Conservation (phyloP, 2,113 vertebrate species). For the Syngnathus floridae region DNA sequence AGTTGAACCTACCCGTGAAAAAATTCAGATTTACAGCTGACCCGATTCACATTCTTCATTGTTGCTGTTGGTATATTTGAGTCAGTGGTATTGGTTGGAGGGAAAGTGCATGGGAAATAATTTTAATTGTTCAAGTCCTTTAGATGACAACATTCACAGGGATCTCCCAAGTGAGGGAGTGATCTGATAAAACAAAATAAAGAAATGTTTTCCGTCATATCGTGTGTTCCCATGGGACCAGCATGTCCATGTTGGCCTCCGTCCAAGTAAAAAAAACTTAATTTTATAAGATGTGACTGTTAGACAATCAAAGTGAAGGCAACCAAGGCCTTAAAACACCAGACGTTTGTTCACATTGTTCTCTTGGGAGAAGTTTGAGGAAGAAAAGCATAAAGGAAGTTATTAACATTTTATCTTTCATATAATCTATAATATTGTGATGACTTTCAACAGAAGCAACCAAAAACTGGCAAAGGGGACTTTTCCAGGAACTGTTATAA, state of each 20-base stretch:
- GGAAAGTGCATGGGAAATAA: not conserved
- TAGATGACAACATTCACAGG: not conserved
- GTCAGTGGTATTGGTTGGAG: not conserved
- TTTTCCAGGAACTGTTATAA: constrained; percentile 54
- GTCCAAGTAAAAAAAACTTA: not conserved
- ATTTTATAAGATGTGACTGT: not conserved
- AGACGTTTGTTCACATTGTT: not conserved
- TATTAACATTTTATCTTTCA: constrained; percentile 22
- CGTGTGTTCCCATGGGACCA: not conserved
- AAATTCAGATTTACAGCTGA: not conserved
- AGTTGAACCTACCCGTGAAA: not conserved
- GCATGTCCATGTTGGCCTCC: not conserved
- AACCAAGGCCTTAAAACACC: constrained; percentile 18
- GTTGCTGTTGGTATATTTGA: not conserved
- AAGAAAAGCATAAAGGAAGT: not conserved
- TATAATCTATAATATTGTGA: constrained; percentile 40
- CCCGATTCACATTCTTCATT: not conserved
- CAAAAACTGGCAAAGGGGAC: constrained; percentile 18
- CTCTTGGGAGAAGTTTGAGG: not conserved
- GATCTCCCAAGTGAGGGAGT: not conserved
- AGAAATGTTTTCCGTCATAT: not conserved
- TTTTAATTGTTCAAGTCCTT: not conserved
- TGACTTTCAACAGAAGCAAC: constrained; percentile 5
- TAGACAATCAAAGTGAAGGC: constrained; percentile 12
- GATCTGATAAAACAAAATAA: not conserved